Percentiles rank a stretch among this genome's conserved stretches.
These are phyloP conservation scores for Rhodophaea formosa DNA, from an alignment of 2,888 invertebrate genomes.

Conservation along the genomic window DNA sequence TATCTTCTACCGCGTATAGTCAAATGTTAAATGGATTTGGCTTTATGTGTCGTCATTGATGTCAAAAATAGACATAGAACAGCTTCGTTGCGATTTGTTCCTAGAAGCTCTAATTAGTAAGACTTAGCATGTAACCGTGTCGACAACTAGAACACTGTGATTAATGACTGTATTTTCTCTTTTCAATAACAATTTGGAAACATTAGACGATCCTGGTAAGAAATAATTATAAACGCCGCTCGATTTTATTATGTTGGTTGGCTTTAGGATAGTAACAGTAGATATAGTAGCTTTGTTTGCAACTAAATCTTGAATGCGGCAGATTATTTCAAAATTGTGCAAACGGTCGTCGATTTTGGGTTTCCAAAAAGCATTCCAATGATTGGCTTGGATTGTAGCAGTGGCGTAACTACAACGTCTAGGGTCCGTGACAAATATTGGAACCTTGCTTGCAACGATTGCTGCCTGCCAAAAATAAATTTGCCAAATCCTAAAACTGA, in stretches of 20 bases:
- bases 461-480: too few species aligned
- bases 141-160: constrained; percentile 22
- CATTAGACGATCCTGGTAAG: constrained; percentile 78
- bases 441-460: too few species aligned
- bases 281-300: constrained; percentile 29
- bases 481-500: too few species aligned
- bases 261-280: constrained; percentile 25
- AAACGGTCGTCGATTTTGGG: neutral
- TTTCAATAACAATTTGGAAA: constrained; percentile 74
- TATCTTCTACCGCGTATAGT: neutral
- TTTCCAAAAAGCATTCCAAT: neutral
- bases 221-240: constrained; percentile 47
- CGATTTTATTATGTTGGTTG: constrained; percentile 35
- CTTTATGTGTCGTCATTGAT: constrained; percentile 1
- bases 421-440: too few species aligned
- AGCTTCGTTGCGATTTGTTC: neutral
- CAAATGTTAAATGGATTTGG: neutral
- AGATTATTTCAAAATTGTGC: constrained; percentile 2
- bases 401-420: too few species aligned
- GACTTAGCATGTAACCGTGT: constrained; percentile 6
- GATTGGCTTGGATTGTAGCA: constrained; percentile 1
- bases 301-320: constrained; percentile 48
- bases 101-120: constrained; percentile 1
- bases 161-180: constrained; percentile 69
- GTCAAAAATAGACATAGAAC: constrained; percentile 2